Base-by-base conservation (phyloP, 1,140 invertebrate genomes). In the Psilanteris sp. region DNA sequence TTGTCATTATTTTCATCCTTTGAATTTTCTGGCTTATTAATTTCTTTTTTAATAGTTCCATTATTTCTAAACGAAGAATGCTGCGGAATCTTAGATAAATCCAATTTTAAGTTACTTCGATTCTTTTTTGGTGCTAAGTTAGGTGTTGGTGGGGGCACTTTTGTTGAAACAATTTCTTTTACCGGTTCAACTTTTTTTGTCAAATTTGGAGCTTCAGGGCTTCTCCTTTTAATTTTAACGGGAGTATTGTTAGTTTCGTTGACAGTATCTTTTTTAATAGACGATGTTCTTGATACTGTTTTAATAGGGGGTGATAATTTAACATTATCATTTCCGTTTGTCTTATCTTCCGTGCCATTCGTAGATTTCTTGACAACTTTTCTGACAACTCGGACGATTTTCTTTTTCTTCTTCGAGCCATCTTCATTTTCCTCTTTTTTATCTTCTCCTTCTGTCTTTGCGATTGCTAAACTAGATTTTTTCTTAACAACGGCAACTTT, bases 41-140 rank as follows among this genome's bases (percentile, higher is more conserved):
- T 71, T 0, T 86, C 86, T 18, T 74, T 83, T 24, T 81, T 83
- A 0, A 77, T 31, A 0, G 72, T 50, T 1, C 79, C 67, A 9
- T 62, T 39, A 11, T 78, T 81, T 22, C 84, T 78, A 31, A 85
- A 86, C 4, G 54, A 71, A 4, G 82, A 79, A 41, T 87, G 84
- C 32, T 87, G 86, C 66, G 91, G 90, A 73, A 92, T 90, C 79
- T 90, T 91, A 7, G 90, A 91, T 54, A 94, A 89, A 85, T 94
- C 93, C 70, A 94, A 86, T 86, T 92, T 93, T 71, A 94, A 87
- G 71, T 90, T 85, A 3, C 72, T 78, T 18, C 84, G 68, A 22
- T 64, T 85, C 0, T 77, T 52, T 10, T 82, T 82, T 4, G 50
- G 29, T 11, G 66, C 41, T 0, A 8, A 2, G 2, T 11, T 57